A percentile compares a stretch with the other conserved stretches of the same genome.
These are phyloP conservation scores for Nyctalus aviator DNA, from an alignment of 2,797 vertebrate species.

Conservation along the genomic window DNA sequence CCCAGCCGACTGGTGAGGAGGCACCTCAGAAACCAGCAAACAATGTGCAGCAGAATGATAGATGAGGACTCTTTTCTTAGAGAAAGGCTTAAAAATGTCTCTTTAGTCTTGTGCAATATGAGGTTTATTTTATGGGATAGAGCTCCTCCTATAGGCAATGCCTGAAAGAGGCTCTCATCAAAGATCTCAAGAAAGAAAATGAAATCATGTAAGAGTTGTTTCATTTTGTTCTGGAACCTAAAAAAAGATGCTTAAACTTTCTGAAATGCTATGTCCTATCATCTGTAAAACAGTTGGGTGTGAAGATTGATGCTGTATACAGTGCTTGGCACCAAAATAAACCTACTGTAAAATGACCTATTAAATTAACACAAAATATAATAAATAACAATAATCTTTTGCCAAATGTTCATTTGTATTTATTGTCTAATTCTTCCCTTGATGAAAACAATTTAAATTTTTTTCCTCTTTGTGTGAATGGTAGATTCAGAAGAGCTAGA, in stretches of 20 bases:
- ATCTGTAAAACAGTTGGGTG: neutral
- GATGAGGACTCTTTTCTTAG: neutral
- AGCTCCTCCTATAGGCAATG: neutral
- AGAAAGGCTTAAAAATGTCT: neutral
- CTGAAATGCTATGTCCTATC: neutral
- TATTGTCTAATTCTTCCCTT: slow-evolving; percentile 35
- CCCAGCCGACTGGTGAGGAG: neutral
- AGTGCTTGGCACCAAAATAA: neutral
- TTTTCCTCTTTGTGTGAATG: slow-evolving; percentile 33
- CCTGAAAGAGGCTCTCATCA: neutral
- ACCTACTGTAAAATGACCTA: neutral
- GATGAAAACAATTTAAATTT: slow-evolving; percentile 6
- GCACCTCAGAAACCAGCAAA: neutral
- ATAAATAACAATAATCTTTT: neutral
- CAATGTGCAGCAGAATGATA: neutral
- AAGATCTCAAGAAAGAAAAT: neutral
- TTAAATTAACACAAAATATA: neutral
- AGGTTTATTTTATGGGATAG: neutral
- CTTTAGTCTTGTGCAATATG: neutral
- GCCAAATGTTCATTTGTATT: neutral
- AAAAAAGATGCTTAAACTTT: neutral
- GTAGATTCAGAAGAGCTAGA: slow-evolving; percentile 46
- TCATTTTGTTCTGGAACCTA: neutral
- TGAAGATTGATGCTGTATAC: neutral
- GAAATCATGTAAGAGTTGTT: neutral